Conservation (phyloP, 2,888 invertebrate genomes). For the Ligdia adustata region DNA sequence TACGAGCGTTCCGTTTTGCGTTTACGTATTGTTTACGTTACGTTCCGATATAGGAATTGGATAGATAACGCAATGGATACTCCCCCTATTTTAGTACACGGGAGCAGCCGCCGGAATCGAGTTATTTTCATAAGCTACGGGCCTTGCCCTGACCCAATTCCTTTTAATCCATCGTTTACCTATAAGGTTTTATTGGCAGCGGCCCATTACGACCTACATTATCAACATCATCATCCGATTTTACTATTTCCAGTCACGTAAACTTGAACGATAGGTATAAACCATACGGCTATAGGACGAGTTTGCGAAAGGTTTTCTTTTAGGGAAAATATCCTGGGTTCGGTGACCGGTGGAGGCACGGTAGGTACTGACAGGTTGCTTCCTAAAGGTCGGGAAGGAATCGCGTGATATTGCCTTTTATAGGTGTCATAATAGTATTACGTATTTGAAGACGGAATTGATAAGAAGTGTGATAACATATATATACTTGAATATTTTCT, state of each 20-base stretch:
- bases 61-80: constrained; percentile 59
- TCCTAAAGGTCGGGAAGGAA: constrained; percentile 40
- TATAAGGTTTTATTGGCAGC: constrained; percentile 83
- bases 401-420: constrained; percentile 37
- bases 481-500: too few relatives aligned
- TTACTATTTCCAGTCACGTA: constrained; percentile 84
- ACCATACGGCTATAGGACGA: constrained; percentile 63
- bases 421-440: too few relatives aligned
- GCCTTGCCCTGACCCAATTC: constrained; percentile 79
- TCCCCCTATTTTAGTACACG: constrained; percentile 52
- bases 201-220: constrained; percentile 83
- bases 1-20: constrained; percentile 39
- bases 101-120: constrained; percentile 59
- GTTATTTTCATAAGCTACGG: constrained; percentile 75
- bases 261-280: constrained; percentile 79
- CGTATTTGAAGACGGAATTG: too few relatives aligned
- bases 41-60: constrained; percentile 42
- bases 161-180: constrained; percentile 83
- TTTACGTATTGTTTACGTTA: constrained; percentile 47
- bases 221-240: constrained; percentile 84
- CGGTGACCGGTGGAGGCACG: constrained; percentile 44
- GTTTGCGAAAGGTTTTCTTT: constrained; percentile 44
- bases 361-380: constrained; percentile 39
- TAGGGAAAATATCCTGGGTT: constrained; percentile 49
- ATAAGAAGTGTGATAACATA: too few relatives aligned